Percentiles rank a stretch among this genome's conserved stretches.
Evolutionary conservation across 2,888 invertebrate genomes (phyloP).

Genomic region (Ecliptopera silaceata): DNA sequence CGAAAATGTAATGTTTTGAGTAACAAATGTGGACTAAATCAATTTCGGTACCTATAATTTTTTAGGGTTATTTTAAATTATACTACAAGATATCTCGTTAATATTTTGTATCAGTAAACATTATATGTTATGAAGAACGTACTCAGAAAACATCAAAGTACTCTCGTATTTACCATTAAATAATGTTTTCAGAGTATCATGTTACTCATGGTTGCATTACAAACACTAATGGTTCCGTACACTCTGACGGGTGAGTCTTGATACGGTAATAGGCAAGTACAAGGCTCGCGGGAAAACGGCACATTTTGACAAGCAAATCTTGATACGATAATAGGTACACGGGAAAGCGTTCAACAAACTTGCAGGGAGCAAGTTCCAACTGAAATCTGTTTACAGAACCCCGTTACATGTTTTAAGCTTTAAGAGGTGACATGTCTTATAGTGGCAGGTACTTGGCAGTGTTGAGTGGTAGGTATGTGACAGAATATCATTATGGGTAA

Average conservation of each 20-base stretch:
- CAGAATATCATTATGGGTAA: not conserved
- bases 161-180: no score
- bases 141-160: no score
- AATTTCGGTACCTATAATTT: not conserved
- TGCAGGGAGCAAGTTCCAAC: slow-evolving; percentile 53
- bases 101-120: no score
- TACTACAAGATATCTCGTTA: no score
- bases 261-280: slow-evolving; percentile 70
- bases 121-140: no score
- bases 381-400: slow-evolving; percentile 68
- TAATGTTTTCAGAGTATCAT: not conserved
- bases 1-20: not conserved
- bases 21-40: not conserved
- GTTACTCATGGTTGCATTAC: not conserved
- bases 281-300: slow-evolving; percentile 39
- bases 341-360: slow-evolving; percentile 75
- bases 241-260: slow-evolving; percentile 40
- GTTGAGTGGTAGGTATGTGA: slow-evolving; percentile 6
- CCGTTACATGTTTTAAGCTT: slow-evolving; percentile 60
- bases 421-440: slow-evolving; percentile 51
- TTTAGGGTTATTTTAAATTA: no score
- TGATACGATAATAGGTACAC: slow-evolving; percentile 73
- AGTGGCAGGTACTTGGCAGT: slow-evolving; percentile 9
- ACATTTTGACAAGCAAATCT: slow-evolving; percentile 40
- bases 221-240: slow-evolving; percentile 24